Percentiles rank a stretch among this genome's conserved stretches.
phyloP scores from a whole-genome alignment of 2,797 vertebrate genomes.

The Chaetodon trifasciatus region DNA sequence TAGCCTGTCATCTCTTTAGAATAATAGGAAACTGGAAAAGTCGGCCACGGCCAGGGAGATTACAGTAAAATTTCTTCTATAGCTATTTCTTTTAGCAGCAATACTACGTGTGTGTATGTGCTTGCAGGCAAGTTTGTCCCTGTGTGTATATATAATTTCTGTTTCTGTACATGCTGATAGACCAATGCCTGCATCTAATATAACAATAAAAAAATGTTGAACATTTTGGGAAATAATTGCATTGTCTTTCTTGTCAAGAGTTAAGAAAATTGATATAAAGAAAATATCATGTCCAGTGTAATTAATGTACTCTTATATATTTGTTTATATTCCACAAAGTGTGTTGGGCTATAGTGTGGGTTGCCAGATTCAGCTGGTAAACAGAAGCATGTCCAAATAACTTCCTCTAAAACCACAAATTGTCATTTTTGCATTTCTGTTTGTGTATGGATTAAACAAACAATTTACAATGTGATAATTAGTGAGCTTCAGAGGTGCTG shows the following conservation, averaged over 20 bases:
- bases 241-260: background rate
- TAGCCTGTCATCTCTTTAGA: slow-evolving; percentile 78
- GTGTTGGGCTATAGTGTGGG: background rate
- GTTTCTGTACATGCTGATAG: background rate
- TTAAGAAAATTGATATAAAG: background rate
- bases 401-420: slow-evolving; percentile 1
- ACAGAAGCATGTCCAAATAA: background rate
- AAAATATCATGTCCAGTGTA: background rate
- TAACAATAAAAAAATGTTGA: background rate
- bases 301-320: background rate
- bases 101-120: slow-evolving; percentile 13
- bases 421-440: background rate
- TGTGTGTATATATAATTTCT: background rate
- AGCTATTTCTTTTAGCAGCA: slow-evolving; percentile 12
- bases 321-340: background rate
- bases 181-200: background rate
- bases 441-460: background rate
- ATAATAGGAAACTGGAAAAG: slow-evolving; percentile 69
- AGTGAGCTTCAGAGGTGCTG: background rate
- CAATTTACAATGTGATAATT: background rate
- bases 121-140: background rate
- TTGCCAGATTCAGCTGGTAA: background rate
- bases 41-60: slow-evolving; percentile 37
- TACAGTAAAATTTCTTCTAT: slow-evolving; percentile 30
- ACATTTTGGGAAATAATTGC: background rate